phyloP scores from a whole-genome alignment of 2,888 invertebrate species.

The Phymatocera aterrima region DNA sequence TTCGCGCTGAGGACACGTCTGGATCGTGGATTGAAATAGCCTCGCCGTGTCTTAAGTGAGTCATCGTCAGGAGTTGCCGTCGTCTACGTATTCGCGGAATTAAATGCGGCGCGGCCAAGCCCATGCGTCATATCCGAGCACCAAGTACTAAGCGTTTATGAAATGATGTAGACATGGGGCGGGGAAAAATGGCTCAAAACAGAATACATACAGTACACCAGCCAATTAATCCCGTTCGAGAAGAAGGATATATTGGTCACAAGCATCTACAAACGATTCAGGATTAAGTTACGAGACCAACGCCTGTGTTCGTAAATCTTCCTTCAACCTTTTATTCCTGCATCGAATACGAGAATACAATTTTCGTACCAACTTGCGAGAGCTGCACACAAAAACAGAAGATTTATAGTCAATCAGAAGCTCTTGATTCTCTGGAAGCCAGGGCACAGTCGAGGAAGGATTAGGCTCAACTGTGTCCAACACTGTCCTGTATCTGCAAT shows the following conservation, averaged over 20 bases:
- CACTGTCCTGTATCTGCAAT: neutral
- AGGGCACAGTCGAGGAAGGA: neutral
- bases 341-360: neutral
- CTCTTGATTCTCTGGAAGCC: neutral
- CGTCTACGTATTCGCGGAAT: slow-evolving; percentile 30
- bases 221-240: slow-evolving; percentile 34
- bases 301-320: slow-evolving; percentile 3
- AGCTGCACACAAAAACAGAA: too few species aligned
- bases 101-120: slow-evolving; percentile 25
- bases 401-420: neutral
- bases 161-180: neutral
- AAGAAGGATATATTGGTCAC: neutral
- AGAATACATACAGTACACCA: neutral
- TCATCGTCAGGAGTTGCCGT: slow-evolving; percentile 27
- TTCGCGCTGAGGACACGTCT: neutral
- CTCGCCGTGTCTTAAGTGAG: slow-evolving; percentile 30
- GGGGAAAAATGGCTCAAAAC: neutral
- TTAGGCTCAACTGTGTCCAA: neutral
- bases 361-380: neutral
- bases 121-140: slow-evolving; percentile 36
- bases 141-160: slow-evolving; percentile 4
- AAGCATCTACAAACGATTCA: neutral
- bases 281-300: neutral
- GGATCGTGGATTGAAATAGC: slow-evolving; percentile 22
- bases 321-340: neutral